Conservation (phyloP, 2,888 invertebrate genomes). For the Ligdia adustata region DNA sequence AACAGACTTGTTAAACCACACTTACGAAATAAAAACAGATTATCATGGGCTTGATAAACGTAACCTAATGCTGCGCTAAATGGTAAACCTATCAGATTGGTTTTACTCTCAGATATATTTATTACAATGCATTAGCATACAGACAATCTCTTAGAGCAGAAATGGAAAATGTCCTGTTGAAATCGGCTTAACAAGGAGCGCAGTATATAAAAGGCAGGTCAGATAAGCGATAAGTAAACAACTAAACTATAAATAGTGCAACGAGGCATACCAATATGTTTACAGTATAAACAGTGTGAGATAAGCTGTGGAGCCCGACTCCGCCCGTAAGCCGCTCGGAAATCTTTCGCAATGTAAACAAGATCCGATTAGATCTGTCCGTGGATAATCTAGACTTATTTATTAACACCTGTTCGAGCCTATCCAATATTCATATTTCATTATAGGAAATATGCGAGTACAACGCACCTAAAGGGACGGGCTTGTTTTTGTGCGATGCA, state of each 20-base stretch:
- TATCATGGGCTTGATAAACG: conserved; percentile 38
- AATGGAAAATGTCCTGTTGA: conserved; percentile 66
- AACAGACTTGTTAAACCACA: no score
- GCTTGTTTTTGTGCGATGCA: conserved; percentile 20
- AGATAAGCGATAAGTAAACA: conserved; percentile 69
- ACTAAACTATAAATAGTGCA: conserved; percentile 71
- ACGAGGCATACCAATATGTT: conserved; percentile 67
- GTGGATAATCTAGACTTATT: conserved; percentile 71
- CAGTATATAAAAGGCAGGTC: conserved; percentile 58
- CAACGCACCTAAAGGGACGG: conserved; percentile 35
- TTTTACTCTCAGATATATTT: conserved; percentile 64
- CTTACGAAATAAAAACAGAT: conserved; percentile 21
- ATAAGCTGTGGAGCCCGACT: conserved; percentile 48
- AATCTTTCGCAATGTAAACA: conserved; percentile 74
- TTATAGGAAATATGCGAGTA: conserved; percentile 37
- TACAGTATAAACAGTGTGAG: conserved; percentile 63
- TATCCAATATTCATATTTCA: conserved; percentile 59
- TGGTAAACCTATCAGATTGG: conserved; percentile 52
- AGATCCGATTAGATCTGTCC: conserved; percentile 72
- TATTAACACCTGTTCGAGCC: conserved; percentile 65
- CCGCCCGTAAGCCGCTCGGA: conserved; percentile 43
- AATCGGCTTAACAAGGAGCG: conserved; percentile 71
- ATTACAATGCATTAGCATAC: conserved; percentile 66
- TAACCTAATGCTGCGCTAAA: conserved; percentile 57
- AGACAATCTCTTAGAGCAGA: conserved; percentile 62